phyloP scores from a whole-genome alignment of 2,797 vertebrate genomes.

The Syndactyla subalaris region DNA sequence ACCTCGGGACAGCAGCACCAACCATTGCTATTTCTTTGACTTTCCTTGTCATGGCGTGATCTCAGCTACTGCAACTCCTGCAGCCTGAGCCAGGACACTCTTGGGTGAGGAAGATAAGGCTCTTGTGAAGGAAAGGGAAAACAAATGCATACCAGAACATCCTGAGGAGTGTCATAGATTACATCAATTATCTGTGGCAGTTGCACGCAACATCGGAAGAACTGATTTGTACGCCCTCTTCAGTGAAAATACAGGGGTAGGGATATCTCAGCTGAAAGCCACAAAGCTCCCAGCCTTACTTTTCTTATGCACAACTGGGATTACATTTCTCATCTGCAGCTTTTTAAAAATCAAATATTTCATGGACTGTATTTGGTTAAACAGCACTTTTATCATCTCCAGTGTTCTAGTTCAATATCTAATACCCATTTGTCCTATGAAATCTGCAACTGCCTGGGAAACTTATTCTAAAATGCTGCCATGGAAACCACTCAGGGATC shows the following conservation, averaged over 20 bases:
- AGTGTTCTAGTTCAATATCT: background rate
- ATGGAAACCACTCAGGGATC: slow-evolving; percentile 54
- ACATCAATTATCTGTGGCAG: background rate
- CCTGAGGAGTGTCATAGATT: background rate
- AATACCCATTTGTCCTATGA: background rate
- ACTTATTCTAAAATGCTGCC: slow-evolving; percentile 52
- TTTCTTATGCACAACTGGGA: background rate
- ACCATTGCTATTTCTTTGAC: background rate
- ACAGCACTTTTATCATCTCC: background rate
- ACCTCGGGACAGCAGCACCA: background rate
- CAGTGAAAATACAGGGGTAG: background rate
- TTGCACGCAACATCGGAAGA: background rate
- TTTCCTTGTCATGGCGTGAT: background rate
- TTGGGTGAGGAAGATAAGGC: background rate
- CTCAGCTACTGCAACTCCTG: background rate
- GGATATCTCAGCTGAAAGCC: background rate
- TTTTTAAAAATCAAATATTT: background rate
- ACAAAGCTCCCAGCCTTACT: background rate
- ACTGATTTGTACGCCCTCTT: background rate
- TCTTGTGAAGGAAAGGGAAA: background rate
- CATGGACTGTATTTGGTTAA: background rate
- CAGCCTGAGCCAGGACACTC: background rate
- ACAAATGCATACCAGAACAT: background rate
- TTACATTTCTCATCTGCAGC: background rate
- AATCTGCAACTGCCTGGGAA: slow-evolving; percentile 20